These are phyloP conservation scores for Pocillopora verrucosa DNA, from an alignment of 64 coral and sea anemone species.

Conservation along the genomic window DNA sequence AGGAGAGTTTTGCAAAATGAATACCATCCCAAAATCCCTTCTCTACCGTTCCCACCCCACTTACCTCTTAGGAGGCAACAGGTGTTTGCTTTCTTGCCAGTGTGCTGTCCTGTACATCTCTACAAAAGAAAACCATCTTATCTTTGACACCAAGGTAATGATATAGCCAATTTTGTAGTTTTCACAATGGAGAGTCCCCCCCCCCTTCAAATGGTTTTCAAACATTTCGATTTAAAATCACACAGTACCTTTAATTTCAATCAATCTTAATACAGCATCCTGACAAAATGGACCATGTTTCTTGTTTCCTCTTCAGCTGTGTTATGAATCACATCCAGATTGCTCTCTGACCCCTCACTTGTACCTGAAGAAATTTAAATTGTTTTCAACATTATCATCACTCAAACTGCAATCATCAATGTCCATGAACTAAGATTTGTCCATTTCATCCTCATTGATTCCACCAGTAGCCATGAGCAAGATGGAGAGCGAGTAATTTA, in stretches of 20 bases:
- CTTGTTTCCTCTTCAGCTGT: slow-evolving; percentile 2
- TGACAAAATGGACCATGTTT: slow-evolving; percentile 41
- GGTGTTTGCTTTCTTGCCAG: not conserved
- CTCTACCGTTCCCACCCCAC: slow-evolving; percentile 20
- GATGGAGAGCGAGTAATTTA: not conserved
- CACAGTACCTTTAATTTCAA: slow-evolving; percentile 66
- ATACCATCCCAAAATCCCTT: slow-evolving; percentile 40
- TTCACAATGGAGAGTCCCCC: not conserved
- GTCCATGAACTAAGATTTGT: not conserved
- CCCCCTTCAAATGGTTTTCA: slow-evolving; percentile 19
- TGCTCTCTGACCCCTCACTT: slow-evolving; percentile 4
- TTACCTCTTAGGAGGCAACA: not conserved
- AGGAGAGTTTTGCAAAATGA: slow-evolving; percentile 57
- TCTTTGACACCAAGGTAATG: slow-evolving; percentile 1
- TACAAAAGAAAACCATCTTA: not conserved
- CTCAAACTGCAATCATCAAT: not conserved
- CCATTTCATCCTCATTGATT: not conserved
- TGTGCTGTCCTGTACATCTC: slow-evolving; percentile 67
- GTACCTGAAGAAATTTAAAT: not conserved
- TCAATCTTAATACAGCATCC: slow-evolving; percentile 57
- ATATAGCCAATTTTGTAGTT: not conserved
- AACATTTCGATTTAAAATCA: slow-evolving; percentile 57
- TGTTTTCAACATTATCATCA: not conserved
- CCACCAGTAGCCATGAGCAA: not conserved
- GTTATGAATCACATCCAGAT: not conserved